Percentiles rank a stretch among this genome's conserved stretches.
phyloP scores from a whole-genome alignment of 2,888 invertebrate genomes.

The Machimus atricapillus region DNA sequence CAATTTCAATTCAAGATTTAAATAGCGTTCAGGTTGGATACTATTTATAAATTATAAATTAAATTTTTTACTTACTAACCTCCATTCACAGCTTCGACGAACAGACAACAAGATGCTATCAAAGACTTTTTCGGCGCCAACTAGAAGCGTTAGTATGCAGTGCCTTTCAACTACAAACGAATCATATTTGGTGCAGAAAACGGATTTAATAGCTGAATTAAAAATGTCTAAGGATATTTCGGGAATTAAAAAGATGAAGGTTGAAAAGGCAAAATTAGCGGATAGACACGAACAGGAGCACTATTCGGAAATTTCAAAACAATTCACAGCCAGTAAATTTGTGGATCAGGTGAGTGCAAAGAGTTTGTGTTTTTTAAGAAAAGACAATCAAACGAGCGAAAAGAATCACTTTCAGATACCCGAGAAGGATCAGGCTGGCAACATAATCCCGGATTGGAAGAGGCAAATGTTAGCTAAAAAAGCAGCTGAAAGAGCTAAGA shows the following conservation, averaged over 20 bases:
- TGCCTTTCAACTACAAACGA: conserved; percentile 72
- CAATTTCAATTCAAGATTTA: conserved; percentile 86
- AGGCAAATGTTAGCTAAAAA: conserved; percentile 94
- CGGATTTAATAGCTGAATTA: conserved; percentile 88
- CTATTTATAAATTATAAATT: background rate
- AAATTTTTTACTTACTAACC: background rate
- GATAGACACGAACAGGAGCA: conserved; percentile 83
- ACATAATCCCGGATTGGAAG: conserved; percentile 93
- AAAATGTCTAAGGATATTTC: conserved; percentile 92
- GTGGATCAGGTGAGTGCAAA: conserved; percentile 82
- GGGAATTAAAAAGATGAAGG: conserved; percentile 92
- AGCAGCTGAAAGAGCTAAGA: conserved; percentile 90
- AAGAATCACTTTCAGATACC: conserved; percentile 71
- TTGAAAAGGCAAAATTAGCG: conserved; percentile 85
- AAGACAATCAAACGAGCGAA: conserved; percentile 22
- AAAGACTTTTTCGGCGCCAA: conserved; percentile 85
- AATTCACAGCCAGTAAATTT: conserved; percentile 85
- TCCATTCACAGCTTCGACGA: conserved; percentile 68
- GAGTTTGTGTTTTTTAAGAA: background rate
- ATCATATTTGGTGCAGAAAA: conserved; percentile 77
- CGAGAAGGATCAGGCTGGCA: conserved; percentile 86
- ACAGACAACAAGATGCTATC: conserved; percentile 75
- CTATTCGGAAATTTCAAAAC: conserved; percentile 82
- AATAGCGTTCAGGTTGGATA: conserved; percentile 72
- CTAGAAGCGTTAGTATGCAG: conserved; percentile 78